phyloP scores from a whole-genome alignment of 2,113 vertebrate genomes.

The Malurus cyaneus region DNA sequence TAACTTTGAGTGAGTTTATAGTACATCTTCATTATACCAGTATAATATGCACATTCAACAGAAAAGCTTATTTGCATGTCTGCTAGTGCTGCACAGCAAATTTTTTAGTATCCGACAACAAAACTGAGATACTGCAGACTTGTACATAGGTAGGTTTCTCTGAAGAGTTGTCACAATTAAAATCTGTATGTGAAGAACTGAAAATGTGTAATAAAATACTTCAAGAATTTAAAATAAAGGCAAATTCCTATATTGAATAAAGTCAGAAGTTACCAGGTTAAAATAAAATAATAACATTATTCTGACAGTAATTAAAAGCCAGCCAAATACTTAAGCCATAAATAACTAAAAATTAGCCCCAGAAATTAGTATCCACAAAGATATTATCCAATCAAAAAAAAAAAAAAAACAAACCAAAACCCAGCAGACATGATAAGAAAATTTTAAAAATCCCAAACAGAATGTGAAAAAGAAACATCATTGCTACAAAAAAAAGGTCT shows the following conservation, averaged over 20 bases:
- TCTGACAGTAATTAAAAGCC: background rate
- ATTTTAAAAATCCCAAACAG: background rate
- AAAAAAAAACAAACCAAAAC: background rate
- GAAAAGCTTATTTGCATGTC: background rate
- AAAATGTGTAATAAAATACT: background rate
- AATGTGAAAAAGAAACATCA: background rate
- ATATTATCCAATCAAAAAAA: background rate
- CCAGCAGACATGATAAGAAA: background rate
- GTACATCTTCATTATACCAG: background rate
- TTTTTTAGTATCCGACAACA: background rate
- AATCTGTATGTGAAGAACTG: background rate
- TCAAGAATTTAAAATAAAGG: background rate
- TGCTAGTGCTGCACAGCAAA: background rate
- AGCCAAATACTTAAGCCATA: background rate
- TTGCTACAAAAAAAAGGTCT: background rate
- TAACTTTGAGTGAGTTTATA: conserved; percentile 19
- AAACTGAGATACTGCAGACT: background rate
- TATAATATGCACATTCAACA: background rate
- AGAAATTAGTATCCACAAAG: background rate
- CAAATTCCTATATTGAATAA: background rate
- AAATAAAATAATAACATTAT: background rate
- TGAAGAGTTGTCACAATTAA: background rate
- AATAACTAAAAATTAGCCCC: background rate
- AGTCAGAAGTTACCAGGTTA: background rate
- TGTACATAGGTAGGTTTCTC: background rate